Evolutionary conservation across 2,888 invertebrate species (phyloP), one percentile per base, ranked within the genome.

Genomic region (Pilophorus perplexus): DNA sequence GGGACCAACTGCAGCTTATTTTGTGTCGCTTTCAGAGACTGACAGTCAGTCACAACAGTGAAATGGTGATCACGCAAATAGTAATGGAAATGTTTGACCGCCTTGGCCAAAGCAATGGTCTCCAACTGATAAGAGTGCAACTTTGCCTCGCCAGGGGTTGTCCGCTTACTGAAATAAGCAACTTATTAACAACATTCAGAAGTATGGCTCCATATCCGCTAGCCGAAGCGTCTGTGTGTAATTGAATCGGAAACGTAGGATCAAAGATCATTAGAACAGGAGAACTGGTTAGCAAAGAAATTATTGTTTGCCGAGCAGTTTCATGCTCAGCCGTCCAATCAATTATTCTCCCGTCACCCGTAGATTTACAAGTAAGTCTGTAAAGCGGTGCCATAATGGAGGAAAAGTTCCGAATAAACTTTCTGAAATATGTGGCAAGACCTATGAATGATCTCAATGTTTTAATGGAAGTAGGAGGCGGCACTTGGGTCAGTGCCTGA

Each of bases 1-100:
- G 59, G 59, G 14, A 60, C 20, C 14, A 60, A 44, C 12, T 60
- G 33, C 14, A 23, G 14, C 23, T 60, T 60, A 16, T 23, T 23
- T 46, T 42, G 44, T 3, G 60, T 44, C 14, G 23, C 60, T 44
- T 60, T 60, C 23, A 60, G 14, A 22, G 60, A 60, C 3, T 2
- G 20, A n/a, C 60, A 60, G 14, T 60, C 60, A 5, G 60, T 60
- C 23, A n/a, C n/a, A n/a, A n/a, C n/a, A n/a, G n/a, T n/a, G n/a
- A n/a, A n/a, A n/a, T n/a, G n/a, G n/a, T n/a, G n/a, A n/a, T n/a
- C n/a, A n/a, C n/a, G n/a, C n/a, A n/a, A n/a, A n/a, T n/a, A n/a
- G n/a, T 12, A 60, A 23, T 60, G 42, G 27, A 60, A 60, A 44
- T 60, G 44, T 27, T 60, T 23, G 10, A 60, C 28, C 10, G 42